Evolutionary conservation across 37 sponge, comb jelly and placozoan species (phyloP).

Genomic region (Aphrocallistes beatrix): DNA sequence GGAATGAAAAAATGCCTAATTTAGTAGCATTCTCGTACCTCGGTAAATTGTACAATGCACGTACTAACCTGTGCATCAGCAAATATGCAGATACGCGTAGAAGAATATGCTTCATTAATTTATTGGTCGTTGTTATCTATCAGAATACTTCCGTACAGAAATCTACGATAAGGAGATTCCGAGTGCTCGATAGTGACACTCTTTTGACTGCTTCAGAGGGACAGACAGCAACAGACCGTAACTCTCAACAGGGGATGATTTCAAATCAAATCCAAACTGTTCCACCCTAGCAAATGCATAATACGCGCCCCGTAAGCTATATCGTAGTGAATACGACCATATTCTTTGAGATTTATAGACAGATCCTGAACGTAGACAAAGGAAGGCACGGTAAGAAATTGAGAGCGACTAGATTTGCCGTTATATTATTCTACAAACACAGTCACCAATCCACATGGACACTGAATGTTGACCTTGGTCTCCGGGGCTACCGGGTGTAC

Average conservation of each 20-base stretch:
- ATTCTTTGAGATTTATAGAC: conserved; percentile 19
- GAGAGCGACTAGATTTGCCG: conserved; percentile 33
- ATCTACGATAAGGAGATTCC: conserved; percentile 43
- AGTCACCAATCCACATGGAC: conserved; percentile 72
- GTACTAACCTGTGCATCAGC: conserved; percentile 46
- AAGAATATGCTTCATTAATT: neutral
- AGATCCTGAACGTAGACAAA: conserved; percentile 48
- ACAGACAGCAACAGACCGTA: conserved; percentile 23
- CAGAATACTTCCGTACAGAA: conserved; percentile 67
- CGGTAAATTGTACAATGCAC: too few relatives aligned
- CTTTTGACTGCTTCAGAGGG: conserved; percentile 21
- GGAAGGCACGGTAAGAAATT: conserved; percentile 60
- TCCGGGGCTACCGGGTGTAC: conserved; percentile 52
- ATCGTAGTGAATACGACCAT: conserved; percentile 45
- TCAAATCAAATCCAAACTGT: conserved; percentile 52
- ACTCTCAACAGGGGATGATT: conserved; percentile 23
- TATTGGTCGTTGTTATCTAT: conserved; percentile 47
- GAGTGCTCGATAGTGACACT: conserved; percentile 37
- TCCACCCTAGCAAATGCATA: conserved; percentile 48
- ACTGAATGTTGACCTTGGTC: conserved; percentile 69
- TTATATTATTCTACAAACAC: conserved; percentile 38
- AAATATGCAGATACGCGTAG: conserved; percentile 41
- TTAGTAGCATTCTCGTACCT: too few relatives aligned
- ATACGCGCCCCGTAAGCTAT: conserved; percentile 72
- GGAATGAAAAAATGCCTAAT: too few relatives aligned